phyloP scores from a whole-genome alignment of 1,140 invertebrate genomes.

The roundworm (Caenorhabditis elegans) region DNA sequence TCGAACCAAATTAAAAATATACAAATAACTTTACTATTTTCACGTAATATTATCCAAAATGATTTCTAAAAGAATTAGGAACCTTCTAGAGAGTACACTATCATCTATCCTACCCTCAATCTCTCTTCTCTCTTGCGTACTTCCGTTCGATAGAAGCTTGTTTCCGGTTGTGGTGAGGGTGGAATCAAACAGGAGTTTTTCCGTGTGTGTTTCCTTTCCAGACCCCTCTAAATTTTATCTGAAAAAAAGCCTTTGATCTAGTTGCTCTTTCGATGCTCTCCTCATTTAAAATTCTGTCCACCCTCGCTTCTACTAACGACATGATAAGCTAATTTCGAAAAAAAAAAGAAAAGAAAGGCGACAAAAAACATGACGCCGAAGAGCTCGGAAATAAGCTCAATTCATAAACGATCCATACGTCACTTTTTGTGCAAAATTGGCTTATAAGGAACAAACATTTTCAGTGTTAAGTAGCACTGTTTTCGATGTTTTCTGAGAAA shows the following conservation, averaged over 20 bases:
- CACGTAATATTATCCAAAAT: too few species aligned
- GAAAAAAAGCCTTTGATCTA: too few species aligned
- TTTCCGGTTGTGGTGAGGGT: background rate
- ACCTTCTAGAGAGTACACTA: conserved; percentile 1
- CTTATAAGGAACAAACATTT: conserved; percentile 16
- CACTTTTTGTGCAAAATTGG: background rate
- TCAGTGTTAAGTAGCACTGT: too few species aligned
- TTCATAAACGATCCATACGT: conserved; percentile 2
- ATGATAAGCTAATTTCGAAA: conserved; percentile 33
- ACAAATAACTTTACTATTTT: too few species aligned
- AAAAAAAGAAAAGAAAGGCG: background rate
- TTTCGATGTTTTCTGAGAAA: too few species aligned
- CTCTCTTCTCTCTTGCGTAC: background rate
- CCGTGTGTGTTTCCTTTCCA: too few species aligned
- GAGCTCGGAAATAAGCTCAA: conserved; percentile 21
- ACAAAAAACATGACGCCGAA: conserved; percentile 31
- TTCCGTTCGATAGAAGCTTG: conserved; percentile 10
- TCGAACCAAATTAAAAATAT: too few species aligned
- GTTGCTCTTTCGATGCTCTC: background rate
- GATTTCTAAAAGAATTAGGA: background rate
- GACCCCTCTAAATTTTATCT: too few species aligned
- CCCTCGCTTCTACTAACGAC: conserved; percentile 2
- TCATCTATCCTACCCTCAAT: background rate
- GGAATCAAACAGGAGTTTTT: too few species aligned
- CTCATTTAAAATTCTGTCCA: background rate